These are phyloP conservation scores for Xestia c-nigrum DNA, from an alignment of 2,888 invertebrate genomes.

Conservation along the genomic window DNA sequence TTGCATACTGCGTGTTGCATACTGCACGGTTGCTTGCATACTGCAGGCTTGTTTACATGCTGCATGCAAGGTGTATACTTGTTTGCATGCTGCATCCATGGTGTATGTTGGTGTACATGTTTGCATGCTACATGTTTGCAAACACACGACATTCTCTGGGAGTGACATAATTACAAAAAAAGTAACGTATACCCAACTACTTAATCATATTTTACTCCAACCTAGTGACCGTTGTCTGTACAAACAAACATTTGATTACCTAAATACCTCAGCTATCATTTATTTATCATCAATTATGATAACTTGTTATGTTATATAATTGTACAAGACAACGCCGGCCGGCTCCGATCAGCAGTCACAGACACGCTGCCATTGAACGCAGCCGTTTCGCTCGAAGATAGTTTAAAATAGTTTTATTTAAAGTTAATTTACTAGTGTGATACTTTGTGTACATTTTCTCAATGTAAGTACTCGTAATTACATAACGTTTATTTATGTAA, in stretches of 20 bases:
- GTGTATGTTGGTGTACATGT: no score
- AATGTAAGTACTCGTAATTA: conserved; percentile 32
- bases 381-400: conserved; percentile 1
- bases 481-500: neutral
- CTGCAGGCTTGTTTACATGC: no score
- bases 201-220: neutral
- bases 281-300: conserved; percentile 22
- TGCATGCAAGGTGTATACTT: no score
- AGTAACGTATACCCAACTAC: neutral
- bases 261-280: conserved; percentile 14
- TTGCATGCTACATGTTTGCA: no score
- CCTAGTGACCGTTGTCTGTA: neutral
- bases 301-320: conserved; percentile 13
- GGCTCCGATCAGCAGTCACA: conserved; percentile 2
- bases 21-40: no score
- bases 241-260: neutral
- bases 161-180: neutral
- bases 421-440: neutral
- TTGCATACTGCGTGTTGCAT: no score
- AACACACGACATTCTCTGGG: neutral
- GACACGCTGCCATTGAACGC: neutral
- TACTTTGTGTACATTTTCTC: neutral
- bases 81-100: no score
- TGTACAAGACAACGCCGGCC: neutral
- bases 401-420: neutral